Evolutionary conservation across 2,113 vertebrate genomes (phyloP).

Genomic region (Nannospalax galili): DNA sequence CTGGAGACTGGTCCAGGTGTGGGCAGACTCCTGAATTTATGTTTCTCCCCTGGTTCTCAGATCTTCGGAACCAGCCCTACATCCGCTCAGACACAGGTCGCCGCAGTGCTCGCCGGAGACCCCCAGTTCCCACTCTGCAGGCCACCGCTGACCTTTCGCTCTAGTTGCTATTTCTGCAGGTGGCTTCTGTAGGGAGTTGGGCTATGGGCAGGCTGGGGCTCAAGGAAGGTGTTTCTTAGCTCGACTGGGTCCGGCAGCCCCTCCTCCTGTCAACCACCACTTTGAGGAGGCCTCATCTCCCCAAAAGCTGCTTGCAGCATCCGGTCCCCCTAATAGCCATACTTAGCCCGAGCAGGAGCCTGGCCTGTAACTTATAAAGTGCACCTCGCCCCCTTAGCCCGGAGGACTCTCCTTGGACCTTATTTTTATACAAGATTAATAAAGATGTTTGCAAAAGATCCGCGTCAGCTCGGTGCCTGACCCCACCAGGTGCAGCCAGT

Average conservation of each 20-base stretch:
- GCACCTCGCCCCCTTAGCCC: neutral
- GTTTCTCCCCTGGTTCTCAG: constrained; percentile 79
- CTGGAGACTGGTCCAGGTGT: neutral
- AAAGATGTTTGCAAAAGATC: constrained; percentile 78
- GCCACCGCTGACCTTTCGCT: constrained; percentile 91
- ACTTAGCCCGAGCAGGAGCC: constrained; percentile 62
- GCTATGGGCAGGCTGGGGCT: neutral
- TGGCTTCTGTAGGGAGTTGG: constrained; percentile 11
- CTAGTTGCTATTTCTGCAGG: constrained; percentile 77
- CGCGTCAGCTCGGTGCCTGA: neutral
- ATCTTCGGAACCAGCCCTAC: constrained; percentile 95
- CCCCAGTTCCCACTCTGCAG: constrained; percentile 87
- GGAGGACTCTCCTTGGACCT: constrained; percentile 60
- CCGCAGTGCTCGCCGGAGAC: constrained; percentile 90
- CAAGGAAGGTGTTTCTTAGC: constrained; percentile 47
- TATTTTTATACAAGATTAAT: constrained; percentile 82
- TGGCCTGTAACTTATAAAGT: constrained; percentile 72
- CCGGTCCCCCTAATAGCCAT: constrained; percentile 44
- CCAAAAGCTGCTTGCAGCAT: constrained; percentile 50
- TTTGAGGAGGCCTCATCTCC: no score
- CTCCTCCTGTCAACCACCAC: neutral
- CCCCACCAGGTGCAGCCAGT: neutral
- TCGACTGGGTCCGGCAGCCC: constrained; percentile 58
- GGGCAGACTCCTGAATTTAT: neutral
- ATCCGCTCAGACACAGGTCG: constrained; percentile 89